phyloP scores from a whole-genome alignment of 2,797 vertebrate genomes.

The Salmo trutta region DNA sequence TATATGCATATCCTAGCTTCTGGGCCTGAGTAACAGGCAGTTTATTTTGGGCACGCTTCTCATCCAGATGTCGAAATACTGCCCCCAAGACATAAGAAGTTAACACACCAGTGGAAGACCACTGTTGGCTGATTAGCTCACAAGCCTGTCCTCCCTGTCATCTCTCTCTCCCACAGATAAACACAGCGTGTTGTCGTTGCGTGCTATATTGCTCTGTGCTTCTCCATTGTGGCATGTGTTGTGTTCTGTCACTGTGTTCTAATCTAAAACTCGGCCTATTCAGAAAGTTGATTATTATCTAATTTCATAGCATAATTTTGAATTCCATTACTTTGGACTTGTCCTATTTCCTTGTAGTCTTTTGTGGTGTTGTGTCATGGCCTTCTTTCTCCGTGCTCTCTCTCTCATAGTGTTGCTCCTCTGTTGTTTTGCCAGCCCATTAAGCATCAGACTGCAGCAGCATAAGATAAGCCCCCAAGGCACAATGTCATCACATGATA shows the following conservation, averaged over 20 bases:
- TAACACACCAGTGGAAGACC: not conserved
- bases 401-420: not conserved
- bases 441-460: not conserved
- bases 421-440: not conserved
- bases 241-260: not conserved
- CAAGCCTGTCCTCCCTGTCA: not conserved
- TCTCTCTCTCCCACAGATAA: not conserved
- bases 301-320: not conserved
- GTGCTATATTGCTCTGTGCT: not conserved
- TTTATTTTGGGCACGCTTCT: no score
- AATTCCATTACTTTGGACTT: not conserved
- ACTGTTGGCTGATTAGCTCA: conserved; percentile 15
- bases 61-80: no score
- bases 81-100: no score
- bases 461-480: no score
- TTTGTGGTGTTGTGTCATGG: not conserved
- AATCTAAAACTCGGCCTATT: not conserved
- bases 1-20: no score
- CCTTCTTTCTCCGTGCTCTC: not conserved
- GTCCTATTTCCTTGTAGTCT: not conserved
- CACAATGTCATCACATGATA: no score
- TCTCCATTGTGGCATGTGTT: not conserved
- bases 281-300: not conserved
- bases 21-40: no score
- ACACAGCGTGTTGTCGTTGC: not conserved